Conservation (phyloP, 2,113 vertebrate genomes). For the Chascanopsetta lugubris region DNA sequence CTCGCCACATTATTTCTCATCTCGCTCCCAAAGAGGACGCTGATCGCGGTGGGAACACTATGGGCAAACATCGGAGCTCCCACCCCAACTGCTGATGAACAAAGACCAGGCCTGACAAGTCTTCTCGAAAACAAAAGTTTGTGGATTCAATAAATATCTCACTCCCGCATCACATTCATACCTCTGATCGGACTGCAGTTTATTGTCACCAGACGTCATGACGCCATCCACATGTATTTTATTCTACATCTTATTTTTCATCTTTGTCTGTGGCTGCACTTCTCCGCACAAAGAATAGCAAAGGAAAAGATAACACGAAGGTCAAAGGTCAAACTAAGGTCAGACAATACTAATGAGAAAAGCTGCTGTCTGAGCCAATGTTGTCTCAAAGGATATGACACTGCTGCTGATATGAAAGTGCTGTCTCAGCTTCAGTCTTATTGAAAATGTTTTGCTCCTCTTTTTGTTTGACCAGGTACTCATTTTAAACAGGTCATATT, state of each 20-base stretch:
- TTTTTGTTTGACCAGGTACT: background rate
- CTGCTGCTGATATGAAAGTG: background rate
- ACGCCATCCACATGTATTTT: too few relatives aligned
- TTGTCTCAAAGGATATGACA: background rate
- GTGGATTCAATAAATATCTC: background rate
- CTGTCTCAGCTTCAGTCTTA: background rate
- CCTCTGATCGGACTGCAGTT: slow-evolving; percentile 5
- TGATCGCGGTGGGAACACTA: too few relatives aligned
- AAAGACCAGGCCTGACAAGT: slow-evolving; percentile 1
- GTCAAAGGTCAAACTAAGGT: background rate
- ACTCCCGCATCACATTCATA: background rate
- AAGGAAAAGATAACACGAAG: slow-evolving; percentile 6
- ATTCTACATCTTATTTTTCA: too few relatives aligned
- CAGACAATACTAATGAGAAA: too few relatives aligned
- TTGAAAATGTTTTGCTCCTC: background rate
- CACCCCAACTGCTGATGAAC: too few relatives aligned
- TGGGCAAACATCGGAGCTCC: too few relatives aligned
- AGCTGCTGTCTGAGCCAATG: too few relatives aligned
- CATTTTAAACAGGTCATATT: background rate
- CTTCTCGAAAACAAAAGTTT: too few relatives aligned
- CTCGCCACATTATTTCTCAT: too few relatives aligned
- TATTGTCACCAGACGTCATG: background rate
- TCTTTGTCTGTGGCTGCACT: slow-evolving; percentile 1
- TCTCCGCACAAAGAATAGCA: slow-evolving; percentile 1
- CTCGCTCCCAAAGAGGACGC: too few relatives aligned